A percentile compares a stretch with the other conserved stretches of the same genome.
phyloP scores from a whole-genome alignment of 2,888 invertebrate genomes.

The Rugalucina vietnamica region DNA sequence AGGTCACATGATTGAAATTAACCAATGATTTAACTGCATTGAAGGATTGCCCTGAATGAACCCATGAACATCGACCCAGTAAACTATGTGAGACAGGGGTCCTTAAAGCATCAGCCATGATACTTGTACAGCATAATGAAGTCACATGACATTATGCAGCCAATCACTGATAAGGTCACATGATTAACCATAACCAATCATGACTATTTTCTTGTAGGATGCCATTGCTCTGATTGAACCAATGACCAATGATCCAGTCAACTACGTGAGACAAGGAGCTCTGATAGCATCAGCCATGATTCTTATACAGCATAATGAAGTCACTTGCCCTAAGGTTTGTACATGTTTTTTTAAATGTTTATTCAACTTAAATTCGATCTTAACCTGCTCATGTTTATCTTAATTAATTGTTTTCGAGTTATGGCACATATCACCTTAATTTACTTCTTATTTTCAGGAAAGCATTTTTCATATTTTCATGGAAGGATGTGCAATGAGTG shows the following conservation, averaged over 20 bases:
- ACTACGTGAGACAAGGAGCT: slow-evolving; percentile 96
- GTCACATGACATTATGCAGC: slow-evolving; percentile 94
- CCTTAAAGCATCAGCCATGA: slow-evolving; percentile 97
- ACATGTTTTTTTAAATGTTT: no score
- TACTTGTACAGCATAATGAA: slow-evolving; percentile 98
- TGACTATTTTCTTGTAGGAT: slow-evolving; percentile 88
- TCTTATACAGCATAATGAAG: slow-evolving; percentile 98
- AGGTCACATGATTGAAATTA: no score
- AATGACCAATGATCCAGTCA: slow-evolving; percentile 99
- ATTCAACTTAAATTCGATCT: no score
- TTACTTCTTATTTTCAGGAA: no score
- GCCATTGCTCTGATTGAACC: slow-evolving; percentile 98
- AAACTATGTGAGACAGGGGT: slow-evolving; percentile 97
- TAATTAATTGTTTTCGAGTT: no score
- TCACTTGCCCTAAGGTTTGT: slow-evolving; percentile 95
- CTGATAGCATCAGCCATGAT: slow-evolving; percentile 98
- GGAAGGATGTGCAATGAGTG: no score
- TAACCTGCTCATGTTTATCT: no score
- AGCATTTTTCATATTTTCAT: no score
- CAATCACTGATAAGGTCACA: no score
- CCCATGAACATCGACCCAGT: slow-evolving; percentile 99
- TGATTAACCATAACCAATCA: no score
- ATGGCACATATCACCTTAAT: no score
- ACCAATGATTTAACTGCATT: no score
- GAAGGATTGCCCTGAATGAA: slow-evolving; percentile 96